Evolutionary conservation across 2,113 vertebrate genomes (phyloP).

Genomic region (Phainopepla nitens): DNA sequence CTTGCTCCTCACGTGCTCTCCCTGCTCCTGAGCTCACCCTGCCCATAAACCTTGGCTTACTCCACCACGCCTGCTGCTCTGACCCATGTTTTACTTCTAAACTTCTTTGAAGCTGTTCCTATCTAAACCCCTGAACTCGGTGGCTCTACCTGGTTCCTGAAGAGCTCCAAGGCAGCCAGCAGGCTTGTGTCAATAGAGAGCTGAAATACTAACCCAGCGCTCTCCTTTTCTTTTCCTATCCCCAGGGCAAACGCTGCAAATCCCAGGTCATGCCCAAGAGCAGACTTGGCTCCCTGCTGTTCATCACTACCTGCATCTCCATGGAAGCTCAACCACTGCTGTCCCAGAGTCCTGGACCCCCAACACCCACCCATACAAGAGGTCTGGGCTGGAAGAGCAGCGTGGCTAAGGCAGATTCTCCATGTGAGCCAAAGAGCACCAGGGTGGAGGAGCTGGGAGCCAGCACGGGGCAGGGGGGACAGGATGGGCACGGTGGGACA

Average conservation of each 20-base stretch:
- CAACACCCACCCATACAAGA: not conserved
- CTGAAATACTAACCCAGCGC: not conserved
- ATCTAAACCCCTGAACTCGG: not conserved
- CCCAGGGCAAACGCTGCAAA: not conserved
- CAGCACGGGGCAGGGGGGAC: not conserved
- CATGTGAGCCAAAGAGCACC: not conserved
- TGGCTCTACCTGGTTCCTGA: conserved; percentile 24
- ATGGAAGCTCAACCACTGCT: not conserved
- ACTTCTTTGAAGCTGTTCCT: conserved; percentile 41
- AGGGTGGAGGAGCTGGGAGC: not conserved
- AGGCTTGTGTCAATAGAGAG: not conserved
- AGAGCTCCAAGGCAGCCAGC: not conserved
- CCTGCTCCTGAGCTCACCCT: not conserved
- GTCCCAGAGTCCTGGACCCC: not conserved
- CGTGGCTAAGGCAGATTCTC: not conserved
- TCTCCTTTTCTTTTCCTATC: not conserved
- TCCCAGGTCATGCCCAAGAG: not conserved
- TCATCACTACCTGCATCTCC: not conserved
- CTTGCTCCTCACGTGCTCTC: not conserved
- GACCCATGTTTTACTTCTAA: conserved; percentile 1
- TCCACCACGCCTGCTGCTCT: conserved; percentile 30
- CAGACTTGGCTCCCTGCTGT: not conserved
- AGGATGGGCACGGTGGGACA: fast-evolving
- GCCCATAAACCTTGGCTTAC: conserved; percentile 36
- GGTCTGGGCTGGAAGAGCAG: not conserved